These are phyloP conservation scores for Zaprionus nigranus DNA, from an alignment of 1,140 invertebrate species.

Conservation along the genomic window DNA sequence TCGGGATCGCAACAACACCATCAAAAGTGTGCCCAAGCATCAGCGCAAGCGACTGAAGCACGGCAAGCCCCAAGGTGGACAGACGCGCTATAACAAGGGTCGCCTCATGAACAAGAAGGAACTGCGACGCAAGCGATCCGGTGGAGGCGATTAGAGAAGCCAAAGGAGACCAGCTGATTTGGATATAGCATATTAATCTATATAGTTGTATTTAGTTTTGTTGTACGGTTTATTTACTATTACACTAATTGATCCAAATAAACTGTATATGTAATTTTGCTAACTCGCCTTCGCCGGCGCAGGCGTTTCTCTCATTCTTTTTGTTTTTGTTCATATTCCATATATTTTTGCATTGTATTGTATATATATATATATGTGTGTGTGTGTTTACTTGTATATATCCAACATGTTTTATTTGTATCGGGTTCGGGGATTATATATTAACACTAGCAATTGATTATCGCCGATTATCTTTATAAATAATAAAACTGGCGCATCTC, in stretches of 20 bases:
- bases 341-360: slow-evolving; percentile 31
- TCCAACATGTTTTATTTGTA: slow-evolving; percentile 63
- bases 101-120: slow-evolving; percentile 66
- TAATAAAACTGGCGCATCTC: slow-evolving; percentile 34
- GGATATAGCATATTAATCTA: slow-evolving; percentile 28
- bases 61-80: slow-evolving; percentile 35
- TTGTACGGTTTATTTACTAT: slow-evolving; percentile 75
- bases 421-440: slow-evolving; percentile 34
- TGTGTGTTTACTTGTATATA: slow-evolving; percentile 40
- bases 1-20: slow-evolving; percentile 70
- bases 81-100: slow-evolving; percentile 67
- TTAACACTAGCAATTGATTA: slow-evolving; percentile 50
- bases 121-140: slow-evolving; percentile 59
- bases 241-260: slow-evolving; percentile 74
- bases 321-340: slow-evolving; percentile 45
- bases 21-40: slow-evolving; percentile 75
- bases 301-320: slow-evolving; percentile 24
- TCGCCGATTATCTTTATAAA: slow-evolving; percentile 41
- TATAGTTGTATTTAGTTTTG: slow-evolving; percentile 42
- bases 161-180: background rate
- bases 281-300: slow-evolving; percentile 65
- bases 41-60: slow-evolving; percentile 68
- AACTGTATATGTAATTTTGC: slow-evolving; percentile 73
- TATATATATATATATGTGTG: slow-evolving; percentile 30
- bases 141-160: slow-evolving; percentile 47